phyloP scores from a whole-genome alignment of 2,888 invertebrate species.

The Leptinotarsa tumamoca region DNA sequence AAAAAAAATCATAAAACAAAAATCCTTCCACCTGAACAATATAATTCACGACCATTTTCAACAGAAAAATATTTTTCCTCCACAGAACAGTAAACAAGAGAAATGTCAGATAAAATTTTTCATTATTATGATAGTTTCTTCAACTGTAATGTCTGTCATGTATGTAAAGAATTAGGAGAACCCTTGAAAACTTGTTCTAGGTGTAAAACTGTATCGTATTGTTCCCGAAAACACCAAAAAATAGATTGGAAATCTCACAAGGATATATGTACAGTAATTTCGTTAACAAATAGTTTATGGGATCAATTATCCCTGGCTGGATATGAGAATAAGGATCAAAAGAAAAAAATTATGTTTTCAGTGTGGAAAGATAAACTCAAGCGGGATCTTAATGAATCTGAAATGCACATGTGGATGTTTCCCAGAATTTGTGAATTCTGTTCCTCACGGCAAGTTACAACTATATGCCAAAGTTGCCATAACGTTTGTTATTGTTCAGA shows the following conservation, averaged over 20 bases:
- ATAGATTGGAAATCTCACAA: constrained; percentile 84
- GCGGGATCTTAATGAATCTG: constrained; percentile 49
- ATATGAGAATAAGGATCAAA: constrained; percentile 36
- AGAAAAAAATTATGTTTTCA: constrained; percentile 38
- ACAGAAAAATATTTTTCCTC: no score
- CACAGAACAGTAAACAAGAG: not conserved
- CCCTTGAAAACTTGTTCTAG: constrained; percentile 72
- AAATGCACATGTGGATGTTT: constrained; percentile 58
- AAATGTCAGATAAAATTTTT: not conserved
- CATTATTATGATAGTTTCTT: constrained; percentile 38
- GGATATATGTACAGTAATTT: constrained; percentile 67
- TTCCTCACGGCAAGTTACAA: constrained; percentile 42
- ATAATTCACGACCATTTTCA: no score
- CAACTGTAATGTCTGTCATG: constrained; percentile 51
- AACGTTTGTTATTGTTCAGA: constrained; percentile 54
- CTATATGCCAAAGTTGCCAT: constrained; percentile 50
- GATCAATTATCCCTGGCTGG: constrained; percentile 26
- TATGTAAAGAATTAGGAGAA: constrained; percentile 48
- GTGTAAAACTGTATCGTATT: constrained; percentile 81
- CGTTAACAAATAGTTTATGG: constrained; percentile 37
- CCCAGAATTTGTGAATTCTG: constrained; percentile 57
- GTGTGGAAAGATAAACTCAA: constrained; percentile 48
- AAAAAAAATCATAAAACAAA: no score
- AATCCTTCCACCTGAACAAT: no score
- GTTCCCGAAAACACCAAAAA: constrained; percentile 82